These are phyloP conservation scores for Himalopsyche kuldschensis DNA, from an alignment of 2,888 invertebrate species.

Conservation along the genomic window DNA sequence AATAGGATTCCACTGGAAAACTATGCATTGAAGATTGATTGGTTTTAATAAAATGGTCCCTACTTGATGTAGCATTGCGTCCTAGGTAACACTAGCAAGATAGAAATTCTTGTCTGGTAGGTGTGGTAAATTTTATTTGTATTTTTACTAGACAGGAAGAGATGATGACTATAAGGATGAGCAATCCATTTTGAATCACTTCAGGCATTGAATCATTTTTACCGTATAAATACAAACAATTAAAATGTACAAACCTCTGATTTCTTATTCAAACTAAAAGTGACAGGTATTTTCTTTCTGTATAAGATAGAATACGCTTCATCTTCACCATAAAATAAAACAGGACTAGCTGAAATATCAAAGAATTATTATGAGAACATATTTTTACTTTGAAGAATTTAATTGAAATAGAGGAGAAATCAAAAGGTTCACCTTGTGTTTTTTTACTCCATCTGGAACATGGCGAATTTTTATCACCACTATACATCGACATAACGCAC, in stretches of 20 bases:
- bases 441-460: conserved; percentile 47
- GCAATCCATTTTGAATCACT: too few species aligned
- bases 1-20: too few species aligned
- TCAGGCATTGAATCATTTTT: too few species aligned
- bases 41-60: too few species aligned
- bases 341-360: conserved; percentile 40
- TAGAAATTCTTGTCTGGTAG: too few species aligned
- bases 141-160: too few species aligned
- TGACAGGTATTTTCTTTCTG: conserved; percentile 50
- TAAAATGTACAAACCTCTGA: conserved; percentile 46
- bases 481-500: conserved; percentile 63
- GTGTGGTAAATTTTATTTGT: too few species aligned
- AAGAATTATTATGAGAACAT: background rate
- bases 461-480: conserved; percentile 54
- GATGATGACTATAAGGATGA: too few species aligned
- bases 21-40: too few species aligned
- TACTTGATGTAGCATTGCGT: too few species aligned
- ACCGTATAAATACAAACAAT: too few species aligned
- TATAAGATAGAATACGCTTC: conserved; percentile 52
- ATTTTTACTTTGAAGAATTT: background rate
- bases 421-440: conserved; percentile 28
- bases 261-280: conserved; percentile 49
- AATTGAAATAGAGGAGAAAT: conserved; percentile 26
- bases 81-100: too few species aligned
- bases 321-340: conserved; percentile 54